phyloP scores from a whole-genome alignment of 2,888 invertebrate genomes.

The Ferdinandea cuprea region DNA sequence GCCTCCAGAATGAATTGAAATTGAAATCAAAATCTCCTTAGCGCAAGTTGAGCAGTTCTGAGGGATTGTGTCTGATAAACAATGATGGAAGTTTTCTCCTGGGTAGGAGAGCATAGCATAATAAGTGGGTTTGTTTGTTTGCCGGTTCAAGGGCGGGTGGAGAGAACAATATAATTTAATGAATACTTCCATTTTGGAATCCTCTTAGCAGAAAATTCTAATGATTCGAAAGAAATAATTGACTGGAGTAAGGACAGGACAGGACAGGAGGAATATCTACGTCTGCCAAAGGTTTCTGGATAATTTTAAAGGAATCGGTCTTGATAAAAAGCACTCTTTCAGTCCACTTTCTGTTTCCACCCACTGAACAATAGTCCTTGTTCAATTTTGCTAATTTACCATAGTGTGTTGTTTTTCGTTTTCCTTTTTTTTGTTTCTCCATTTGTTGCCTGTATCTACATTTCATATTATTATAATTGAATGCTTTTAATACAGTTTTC shows the following conservation, averaged over 20 bases:
- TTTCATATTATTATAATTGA: constrained; percentile 38
- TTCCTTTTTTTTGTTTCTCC: background rate
- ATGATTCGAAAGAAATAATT: constrained; percentile 57
- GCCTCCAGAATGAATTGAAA: constrained; percentile 9
- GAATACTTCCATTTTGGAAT: constrained; percentile 54
- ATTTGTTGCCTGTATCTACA: background rate
- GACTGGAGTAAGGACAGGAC: constrained; percentile 14
- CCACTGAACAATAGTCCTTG: background rate
- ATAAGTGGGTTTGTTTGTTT: background rate
- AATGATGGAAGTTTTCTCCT: constrained; percentile 6
- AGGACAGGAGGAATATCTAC: background rate
- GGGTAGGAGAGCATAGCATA: background rate
- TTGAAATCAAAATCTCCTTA: constrained; percentile 18
- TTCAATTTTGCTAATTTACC: constrained; percentile 5
- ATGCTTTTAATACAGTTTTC: constrained; percentile 44
- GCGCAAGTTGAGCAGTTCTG: constrained; percentile 6
- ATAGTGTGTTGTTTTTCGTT: too few relatives aligned
- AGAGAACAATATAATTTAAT: constrained; percentile 45
- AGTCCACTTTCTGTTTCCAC: too few relatives aligned
- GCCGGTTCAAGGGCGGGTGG: constrained; percentile 13
- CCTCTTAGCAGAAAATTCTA: constrained; percentile 61
- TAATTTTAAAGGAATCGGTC: constrained; percentile 49
- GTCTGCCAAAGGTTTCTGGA: background rate
- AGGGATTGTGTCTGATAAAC: constrained; percentile 24
- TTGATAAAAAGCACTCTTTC: background rate